A percentile compares a stretch with the other conserved stretches of the same genome.
Evolutionary conservation across 2,113 vertebrate species (phyloP).

Genomic region (Scolopax mira): DNA sequence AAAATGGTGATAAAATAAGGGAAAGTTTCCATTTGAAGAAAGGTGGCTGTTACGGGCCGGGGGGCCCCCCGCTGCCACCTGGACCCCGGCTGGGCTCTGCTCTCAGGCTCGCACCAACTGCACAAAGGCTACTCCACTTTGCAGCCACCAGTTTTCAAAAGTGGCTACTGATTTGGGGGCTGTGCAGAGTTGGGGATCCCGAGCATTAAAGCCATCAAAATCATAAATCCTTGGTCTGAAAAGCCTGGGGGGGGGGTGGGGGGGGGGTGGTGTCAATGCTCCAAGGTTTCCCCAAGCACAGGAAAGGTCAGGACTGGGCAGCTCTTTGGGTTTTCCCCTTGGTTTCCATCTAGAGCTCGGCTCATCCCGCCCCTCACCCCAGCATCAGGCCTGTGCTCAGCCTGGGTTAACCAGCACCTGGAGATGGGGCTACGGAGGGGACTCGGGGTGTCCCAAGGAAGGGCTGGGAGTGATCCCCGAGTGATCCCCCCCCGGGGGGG

Average conservation of each 20-base stretch:
- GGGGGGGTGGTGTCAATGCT: rapidly evolving
- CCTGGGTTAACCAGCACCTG: background rate
- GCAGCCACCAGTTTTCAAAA: rapidly evolving
- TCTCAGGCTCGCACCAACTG: background rate
- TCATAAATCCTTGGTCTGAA: background rate
- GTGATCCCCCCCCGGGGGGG: no score
- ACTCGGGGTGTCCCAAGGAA: background rate
- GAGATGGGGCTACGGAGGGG: background rate
- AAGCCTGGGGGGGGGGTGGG: background rate
- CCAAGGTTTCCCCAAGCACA: rapidly evolving
- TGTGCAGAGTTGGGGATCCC: background rate
- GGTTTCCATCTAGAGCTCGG: background rate
- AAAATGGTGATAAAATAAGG: background rate
- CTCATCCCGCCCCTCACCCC: background rate
- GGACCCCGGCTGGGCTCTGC: constrained; percentile 41
- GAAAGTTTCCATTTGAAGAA: constrained; percentile 25
- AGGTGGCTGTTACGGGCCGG: background rate
- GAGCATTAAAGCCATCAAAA: background rate
- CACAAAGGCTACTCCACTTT: background rate
- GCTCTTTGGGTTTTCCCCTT: background rate
- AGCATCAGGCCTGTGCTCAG: background rate
- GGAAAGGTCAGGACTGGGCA: background rate
- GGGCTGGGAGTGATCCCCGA: rapidly evolving
- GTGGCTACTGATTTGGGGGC: background rate
- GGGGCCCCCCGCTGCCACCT: constrained; percentile 16